A percentile compares a stretch with the other conserved stretches of the same genome.
phyloP scores from a whole-genome alignment of 1,140 invertebrate species.

The Elymnias hypermnestra region DNA sequence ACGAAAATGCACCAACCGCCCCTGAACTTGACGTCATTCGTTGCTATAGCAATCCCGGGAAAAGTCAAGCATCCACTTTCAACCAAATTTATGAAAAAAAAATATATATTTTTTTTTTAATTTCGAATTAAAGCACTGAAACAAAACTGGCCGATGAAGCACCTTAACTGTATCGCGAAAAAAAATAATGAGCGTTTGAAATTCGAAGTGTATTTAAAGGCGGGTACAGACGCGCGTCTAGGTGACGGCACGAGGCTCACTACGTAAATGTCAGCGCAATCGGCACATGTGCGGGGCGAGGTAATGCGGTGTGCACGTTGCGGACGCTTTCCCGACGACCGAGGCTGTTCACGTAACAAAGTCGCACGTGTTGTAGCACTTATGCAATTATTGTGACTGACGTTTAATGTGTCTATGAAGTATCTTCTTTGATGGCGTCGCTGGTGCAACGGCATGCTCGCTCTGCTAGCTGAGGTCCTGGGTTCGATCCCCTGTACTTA shows the following conservation, averaged over 20 bases:
- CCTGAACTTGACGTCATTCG: slow-evolving; percentile 71
- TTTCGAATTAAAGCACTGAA: not conserved
- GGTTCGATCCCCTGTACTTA: no score
- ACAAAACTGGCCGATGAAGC: not conserved
- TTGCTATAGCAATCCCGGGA: slow-evolving; percentile 68
- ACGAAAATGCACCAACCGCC: slow-evolving; percentile 67
- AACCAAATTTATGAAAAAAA: slow-evolving; percentile 17
- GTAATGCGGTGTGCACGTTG: slow-evolving; percentile 35
- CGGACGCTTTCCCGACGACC: slow-evolving; percentile 34
- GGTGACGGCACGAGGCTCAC: slow-evolving; percentile 57
- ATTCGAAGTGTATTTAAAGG: slow-evolving; percentile 28
- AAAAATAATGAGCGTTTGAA: slow-evolving; percentile 20
- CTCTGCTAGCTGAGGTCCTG: no score
- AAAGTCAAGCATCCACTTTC: slow-evolving; percentile 33
- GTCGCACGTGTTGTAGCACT: slow-evolving; percentile 9
- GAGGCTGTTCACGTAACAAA: slow-evolving; percentile 15
- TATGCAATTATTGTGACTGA: slow-evolving; percentile 10
- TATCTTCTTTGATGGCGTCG: no score
- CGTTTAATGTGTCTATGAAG: no score
- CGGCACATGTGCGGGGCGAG: slow-evolving; percentile 60
- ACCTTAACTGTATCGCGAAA: slow-evolving; percentile 13
- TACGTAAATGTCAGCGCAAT: slow-evolving; percentile 67
- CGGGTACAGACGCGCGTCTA: slow-evolving; percentile 37
- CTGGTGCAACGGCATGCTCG: no score
- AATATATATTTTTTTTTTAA: slow-evolving; percentile 3